Conservation (phyloP, 2,888 invertebrate genomes). For the Philaethria dido region DNA sequence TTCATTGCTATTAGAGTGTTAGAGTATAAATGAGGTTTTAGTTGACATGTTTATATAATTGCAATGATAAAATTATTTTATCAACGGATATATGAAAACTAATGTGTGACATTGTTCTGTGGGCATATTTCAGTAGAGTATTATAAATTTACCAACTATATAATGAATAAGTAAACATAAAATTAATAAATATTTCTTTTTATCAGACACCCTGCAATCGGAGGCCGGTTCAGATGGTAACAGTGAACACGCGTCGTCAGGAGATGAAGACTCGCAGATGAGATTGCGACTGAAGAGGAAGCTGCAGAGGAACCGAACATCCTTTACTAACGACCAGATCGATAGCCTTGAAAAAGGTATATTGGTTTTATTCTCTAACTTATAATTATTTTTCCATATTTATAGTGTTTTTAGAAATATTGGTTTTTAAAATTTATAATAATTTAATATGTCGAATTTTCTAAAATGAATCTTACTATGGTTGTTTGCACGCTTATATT, state of each 20-base stretch:
- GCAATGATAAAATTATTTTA: background rate
- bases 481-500: no score
- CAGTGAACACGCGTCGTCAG: constrained; percentile 95
- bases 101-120: no score
- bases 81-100: no score
- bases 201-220: constrained; percentile 83
- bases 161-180: background rate
- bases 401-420: no score
- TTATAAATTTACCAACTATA: no score
- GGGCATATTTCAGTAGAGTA: no score
- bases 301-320: constrained; percentile 98
- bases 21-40: background rate
- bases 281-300: constrained; percentile 97
- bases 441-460: no score
- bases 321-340: constrained; percentile 99
- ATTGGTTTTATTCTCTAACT: background rate
- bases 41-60: background rate
- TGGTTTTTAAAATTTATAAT: no score
- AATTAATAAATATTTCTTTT: constrained; percentile 22
- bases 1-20: background rate
- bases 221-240: constrained; percentile 92
- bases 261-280: constrained; percentile 95
- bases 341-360: constrained; percentile 99
- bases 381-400: no score
- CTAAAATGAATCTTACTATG: no score